phyloP scores from a whole-genome alignment of 1,140 invertebrate species.

The Eumaeus atala region DNA sequence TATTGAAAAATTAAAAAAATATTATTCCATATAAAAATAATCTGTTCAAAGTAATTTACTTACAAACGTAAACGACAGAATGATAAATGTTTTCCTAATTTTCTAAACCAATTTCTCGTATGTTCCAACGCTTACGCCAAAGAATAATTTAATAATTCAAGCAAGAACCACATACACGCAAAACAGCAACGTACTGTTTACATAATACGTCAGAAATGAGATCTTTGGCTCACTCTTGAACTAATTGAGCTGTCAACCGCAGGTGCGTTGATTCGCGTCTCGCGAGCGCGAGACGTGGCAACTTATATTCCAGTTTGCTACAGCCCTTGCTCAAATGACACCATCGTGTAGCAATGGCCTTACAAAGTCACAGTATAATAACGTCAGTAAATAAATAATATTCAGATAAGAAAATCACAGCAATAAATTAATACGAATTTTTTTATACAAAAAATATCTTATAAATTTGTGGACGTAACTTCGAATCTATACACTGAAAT shows the following conservation, averaged over 20 bases:
- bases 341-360: slow-evolving; percentile 20
- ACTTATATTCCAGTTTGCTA: slow-evolving; percentile 42
- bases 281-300: slow-evolving; percentile 29
- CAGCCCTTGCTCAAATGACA: slow-evolving; percentile 40
- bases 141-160: slow-evolving; percentile 10
- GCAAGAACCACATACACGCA: neutral
- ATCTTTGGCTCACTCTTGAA: slow-evolving; percentile 26
- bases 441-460: no score
- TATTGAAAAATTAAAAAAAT: no score
- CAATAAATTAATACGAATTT: no score
- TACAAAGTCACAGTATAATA: slow-evolving; percentile 16
- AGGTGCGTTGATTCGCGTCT: slow-evolving; percentile 38
- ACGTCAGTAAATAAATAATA: slow-evolving; percentile 13
- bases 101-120: neutral
- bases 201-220: slow-evolving; percentile 12
- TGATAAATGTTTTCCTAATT: neutral
- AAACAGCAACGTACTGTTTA: slow-evolving; percentile 12
- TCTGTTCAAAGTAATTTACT: slow-evolving; percentile 1
- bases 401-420: no score
- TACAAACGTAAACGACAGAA: neutral
- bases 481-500: no score
- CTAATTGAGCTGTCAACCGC: slow-evolving; percentile 55
- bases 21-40: neutral
- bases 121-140: neutral
- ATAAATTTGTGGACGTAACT: no score